These are phyloP conservation scores for Heterodera carotae DNA, from an alignment of 1,140 invertebrate genomes.

Conservation along the genomic window DNA sequence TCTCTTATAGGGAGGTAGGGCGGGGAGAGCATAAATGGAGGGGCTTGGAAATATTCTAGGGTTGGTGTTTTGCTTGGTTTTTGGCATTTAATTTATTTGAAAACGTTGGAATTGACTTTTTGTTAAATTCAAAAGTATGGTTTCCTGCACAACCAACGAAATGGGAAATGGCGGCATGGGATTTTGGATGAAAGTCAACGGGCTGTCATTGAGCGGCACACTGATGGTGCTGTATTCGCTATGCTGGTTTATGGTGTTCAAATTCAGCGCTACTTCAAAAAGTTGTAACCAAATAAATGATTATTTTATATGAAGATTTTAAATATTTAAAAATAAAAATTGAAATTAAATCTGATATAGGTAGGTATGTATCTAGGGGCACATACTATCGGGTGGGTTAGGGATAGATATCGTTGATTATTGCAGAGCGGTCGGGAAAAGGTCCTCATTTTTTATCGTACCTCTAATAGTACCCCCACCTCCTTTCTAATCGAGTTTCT, in stretches of 20 bases:
- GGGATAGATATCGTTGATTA: too few relatives aligned
- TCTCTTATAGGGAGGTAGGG: too few relatives aligned
- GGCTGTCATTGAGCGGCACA: neutral
- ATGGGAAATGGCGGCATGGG: slow-evolving; percentile 14
- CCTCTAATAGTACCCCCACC: too few relatives aligned
- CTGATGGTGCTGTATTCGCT: slow-evolving; percentile 4
- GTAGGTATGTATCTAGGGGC: too few relatives aligned
- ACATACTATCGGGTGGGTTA: too few relatives aligned
- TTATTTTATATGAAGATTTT: slow-evolving; percentile 4
- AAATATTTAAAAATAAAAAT: neutral
- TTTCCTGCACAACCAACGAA: slow-evolving; percentile 5
- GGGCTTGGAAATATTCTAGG: too few relatives aligned
- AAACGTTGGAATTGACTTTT: neutral
- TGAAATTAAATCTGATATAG: neutral
- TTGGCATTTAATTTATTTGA: too few relatives aligned
- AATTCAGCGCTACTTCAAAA: neutral
- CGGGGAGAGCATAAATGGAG: too few relatives aligned
- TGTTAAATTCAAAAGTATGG: neutral
- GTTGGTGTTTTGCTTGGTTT: too few relatives aligned
- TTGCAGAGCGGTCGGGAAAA: too few relatives aligned
- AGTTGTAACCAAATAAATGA: neutral
- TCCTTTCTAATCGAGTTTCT: too few relatives aligned
- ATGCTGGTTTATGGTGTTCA: neutral
- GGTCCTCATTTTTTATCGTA: too few relatives aligned
- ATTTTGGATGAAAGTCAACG: neutral